These are phyloP conservation scores for Tetraneura akinire DNA, from an alignment of 1,140 invertebrate genomes.

Conservation along the genomic window DNA sequence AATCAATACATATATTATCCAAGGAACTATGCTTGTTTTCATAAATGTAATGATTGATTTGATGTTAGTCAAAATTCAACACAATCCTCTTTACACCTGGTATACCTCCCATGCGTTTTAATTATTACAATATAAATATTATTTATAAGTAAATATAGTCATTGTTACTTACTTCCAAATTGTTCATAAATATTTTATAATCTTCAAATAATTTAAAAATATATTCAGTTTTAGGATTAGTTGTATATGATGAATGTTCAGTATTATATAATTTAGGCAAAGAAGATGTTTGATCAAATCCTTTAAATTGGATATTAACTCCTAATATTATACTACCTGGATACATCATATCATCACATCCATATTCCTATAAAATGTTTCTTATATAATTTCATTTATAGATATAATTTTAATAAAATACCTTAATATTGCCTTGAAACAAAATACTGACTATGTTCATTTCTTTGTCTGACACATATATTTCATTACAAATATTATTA, in stretches of 20 bases:
- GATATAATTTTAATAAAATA: not conserved
- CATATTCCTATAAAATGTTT: slow-evolving; percentile 13
- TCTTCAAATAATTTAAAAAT: not conserved
- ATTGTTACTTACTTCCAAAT: not conserved
- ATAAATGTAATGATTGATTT: no score
- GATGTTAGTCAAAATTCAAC: no score
- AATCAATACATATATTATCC: no score
- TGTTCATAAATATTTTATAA: slow-evolving; percentile 35
- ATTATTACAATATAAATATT: not conserved
- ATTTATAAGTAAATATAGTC: no score
- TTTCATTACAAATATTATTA: not conserved
- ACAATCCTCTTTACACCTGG: no score
- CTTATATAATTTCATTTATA: not conserved
- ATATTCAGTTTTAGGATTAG: slow-evolving; percentile 31
- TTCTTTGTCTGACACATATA: slow-evolving; percentile 39
- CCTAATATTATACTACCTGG: slow-evolving; percentile 30
- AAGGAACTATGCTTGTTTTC: no score
- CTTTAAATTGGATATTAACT: slow-evolving; percentile 33
- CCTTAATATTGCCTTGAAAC: slow-evolving; percentile 38
- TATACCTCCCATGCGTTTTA: no score
- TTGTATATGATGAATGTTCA: slow-evolving; percentile 40
- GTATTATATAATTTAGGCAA: slow-evolving; percentile 25
- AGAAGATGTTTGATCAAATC: not conserved
- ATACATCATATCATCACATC: slow-evolving; percentile 31
- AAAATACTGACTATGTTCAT: slow-evolving; percentile 44